Evolutionary conservation across 1,140 invertebrate genomes (phyloP), one percentile per base, ranked within the genome.

Genomic region (Monochamus saltuarius): DNA sequence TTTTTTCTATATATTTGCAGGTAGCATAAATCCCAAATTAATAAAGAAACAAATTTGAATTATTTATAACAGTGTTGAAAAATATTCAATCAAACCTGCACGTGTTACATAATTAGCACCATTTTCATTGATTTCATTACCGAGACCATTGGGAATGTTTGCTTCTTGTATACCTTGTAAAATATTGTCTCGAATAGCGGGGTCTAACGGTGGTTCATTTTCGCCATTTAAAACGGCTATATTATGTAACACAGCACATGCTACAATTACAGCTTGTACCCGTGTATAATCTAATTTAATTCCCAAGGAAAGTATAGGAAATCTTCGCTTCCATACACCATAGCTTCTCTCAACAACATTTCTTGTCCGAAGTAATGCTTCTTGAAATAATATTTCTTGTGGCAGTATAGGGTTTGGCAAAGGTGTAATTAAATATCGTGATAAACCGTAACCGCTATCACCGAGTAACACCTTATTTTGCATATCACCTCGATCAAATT

Each of bases 201-300:
- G 22, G 22, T 29, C 22, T 29, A 29, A 29, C 22, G 22, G 22
- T 29, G 22, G 22, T 29, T 29, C 22, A 29, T 29, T 29, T 29
- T 59, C 56, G 13, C 49, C 56, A 11, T 50, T 17, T 8, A 35
- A 22, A 52, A 65, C 49, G 22, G 71, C 64, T 60, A 78, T 66
- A 62, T 78, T 78, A 51, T 78, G 75, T 9, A 79, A 50, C 1
- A 79, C 71, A 40, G 65, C 74, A 50, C 64, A 65, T 36, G 74
- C 73, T 8, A 76, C 61, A 38, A 78, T 77, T 4, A 77, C 65
- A 42, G 60, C 38, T 19, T 69, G 29, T 13, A 57, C 55, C 13
- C 37, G 76, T 17, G 57, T 14, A 0, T 73, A 14, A 57, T 73
- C 67, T 2, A 72, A 7, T 42, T 69, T 42, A 14, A 78, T 51